Base-by-base conservation (phyloP, 2,888 invertebrate species). In the Cotesia congregata region DNA sequence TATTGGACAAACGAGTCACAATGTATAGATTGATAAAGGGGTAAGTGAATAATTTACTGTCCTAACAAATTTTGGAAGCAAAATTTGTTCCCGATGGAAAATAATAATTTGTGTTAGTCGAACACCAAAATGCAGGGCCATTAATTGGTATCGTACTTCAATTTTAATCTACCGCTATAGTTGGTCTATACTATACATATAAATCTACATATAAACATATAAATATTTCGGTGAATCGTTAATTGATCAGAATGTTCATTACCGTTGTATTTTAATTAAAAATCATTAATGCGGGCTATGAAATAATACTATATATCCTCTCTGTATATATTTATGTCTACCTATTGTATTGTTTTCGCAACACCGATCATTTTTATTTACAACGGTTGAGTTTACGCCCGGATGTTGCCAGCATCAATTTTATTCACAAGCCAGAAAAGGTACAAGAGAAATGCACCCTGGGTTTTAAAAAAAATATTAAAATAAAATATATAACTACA, bases 61-160 rank as follows among this genome's bases (percentile, higher is more conserved):
- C 50, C 50, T 50, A 50, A 50, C 50, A 12, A 30, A 50, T 50
- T 50, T 50, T 1, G 12, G 12, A 12, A 3, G 12, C n/a, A 30
- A 65, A 65, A 67, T 67, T 59, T 67, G 67, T 38, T 30, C 69
- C 41, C 30, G 50, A 59, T 64, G 59, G 69, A 69, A 75, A 70
- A 75, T 62, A 75, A 75, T 75, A 70, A 75, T 50, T 60, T 70
- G 17, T 75, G 69, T 70, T 70, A n/a, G 41, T 62, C 15, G 38
- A 75, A 65, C 30, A 64, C 50, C 50, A 12, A 50, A 75, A 61
- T 15, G 39, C 38, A 39, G 50, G 50, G 12, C 62, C 69, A 50
- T 75, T 75, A 70, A 75, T 75, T 70, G 30, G 30, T 64, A 40
- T 69, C 64, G 41, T 69, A 40, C 50, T 70, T 17, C 40, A 61